Evolutionary conservation across 2,888 invertebrate species (phyloP).

Genomic region (Drosophila lacicola): DNA sequence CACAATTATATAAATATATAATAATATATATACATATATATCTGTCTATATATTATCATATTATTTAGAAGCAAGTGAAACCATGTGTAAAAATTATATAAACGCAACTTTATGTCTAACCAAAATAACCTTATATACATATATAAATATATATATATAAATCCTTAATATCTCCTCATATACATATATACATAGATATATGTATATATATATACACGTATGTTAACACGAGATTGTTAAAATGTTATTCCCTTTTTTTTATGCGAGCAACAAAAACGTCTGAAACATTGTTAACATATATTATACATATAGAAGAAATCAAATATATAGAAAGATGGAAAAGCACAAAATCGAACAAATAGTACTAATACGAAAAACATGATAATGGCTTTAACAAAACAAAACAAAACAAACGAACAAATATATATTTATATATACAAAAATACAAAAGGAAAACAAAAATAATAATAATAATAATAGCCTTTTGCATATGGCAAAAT

Average conservation of each 20-base stretch:
- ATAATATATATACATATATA: slow-evolving; percentile 18
- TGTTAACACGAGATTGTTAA: slow-evolving; percentile 41
- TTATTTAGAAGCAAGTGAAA: slow-evolving; percentile 23
- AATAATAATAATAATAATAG: not conserved
- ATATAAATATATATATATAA: slow-evolving; percentile 19
- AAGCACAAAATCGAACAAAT: slow-evolving; percentile 35
- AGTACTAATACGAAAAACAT: slow-evolving; percentile 10
- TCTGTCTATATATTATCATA: slow-evolving; percentile 22
- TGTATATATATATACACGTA: slow-evolving; percentile 11
- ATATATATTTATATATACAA: not conserved
- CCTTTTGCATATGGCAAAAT: slow-evolving; percentile 42
- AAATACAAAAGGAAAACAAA: slow-evolving; percentile 5
- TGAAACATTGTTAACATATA: slow-evolving; percentile 47
- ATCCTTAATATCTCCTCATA: slow-evolving; percentile 18
- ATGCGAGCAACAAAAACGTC: slow-evolving; percentile 26
- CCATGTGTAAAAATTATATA: slow-evolving; percentile 37
- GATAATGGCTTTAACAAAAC: slow-evolving; percentile 22
- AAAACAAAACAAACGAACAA: not conserved
- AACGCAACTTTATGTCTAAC: slow-evolving; percentile 14
- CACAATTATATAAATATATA: slow-evolving; percentile 17
- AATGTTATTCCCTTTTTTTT: slow-evolving; percentile 15
- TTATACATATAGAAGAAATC: slow-evolving; percentile 9
- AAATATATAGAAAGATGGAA: slow-evolving; percentile 17
- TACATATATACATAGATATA: slow-evolving; percentile 4
- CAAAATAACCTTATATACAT: slow-evolving; percentile 26